phyloP scores from a whole-genome alignment of 2,888 invertebrate species.

The Heteropelma amictum region DNA sequence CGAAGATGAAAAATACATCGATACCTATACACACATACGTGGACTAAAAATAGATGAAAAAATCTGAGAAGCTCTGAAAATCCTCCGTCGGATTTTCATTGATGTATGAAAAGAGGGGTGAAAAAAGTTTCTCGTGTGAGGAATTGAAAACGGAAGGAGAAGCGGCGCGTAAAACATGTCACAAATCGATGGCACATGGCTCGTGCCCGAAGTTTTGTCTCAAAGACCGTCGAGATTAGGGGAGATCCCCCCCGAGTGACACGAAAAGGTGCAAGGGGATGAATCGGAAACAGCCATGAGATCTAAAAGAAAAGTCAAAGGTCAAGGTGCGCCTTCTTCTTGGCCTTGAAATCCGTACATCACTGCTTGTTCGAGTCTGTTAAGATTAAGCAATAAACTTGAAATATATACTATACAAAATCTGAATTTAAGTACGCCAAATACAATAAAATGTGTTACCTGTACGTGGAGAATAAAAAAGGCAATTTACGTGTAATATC shows the following conservation, averaged over 20 bases:
- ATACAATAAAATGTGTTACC: too few relatives aligned
- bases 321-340: slow-evolving; percentile 40
- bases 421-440: too few relatives aligned
- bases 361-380: not conserved
- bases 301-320: slow-evolving; percentile 29
- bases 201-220: slow-evolving; percentile 52
- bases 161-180: slow-evolving; percentile 45
- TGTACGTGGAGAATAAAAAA: too few relatives aligned
- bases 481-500: too few relatives aligned
- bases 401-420: too few relatives aligned
- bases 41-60: slow-evolving; percentile 52
- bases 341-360: slow-evolving; percentile 20
- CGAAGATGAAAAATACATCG: slow-evolving; percentile 46
- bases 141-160: slow-evolving; percentile 44
- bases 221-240: slow-evolving; percentile 12
- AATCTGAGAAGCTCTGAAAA: not conserved
- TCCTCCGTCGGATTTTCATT: slow-evolving; percentile 42
- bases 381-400: too few relatives aligned
- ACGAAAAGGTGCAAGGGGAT: slow-evolving; percentile 13
- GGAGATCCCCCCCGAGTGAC: slow-evolving; percentile 25
- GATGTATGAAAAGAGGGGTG: slow-evolving; percentile 27
- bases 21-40: slow-evolving; percentile 39
- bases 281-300: not conserved
- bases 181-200: slow-evolving; percentile 55
- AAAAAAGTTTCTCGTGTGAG: slow-evolving; percentile 13